Conservation (phyloP, 2,888 invertebrate species). For the Gisinianus flammeolus region DNA sequence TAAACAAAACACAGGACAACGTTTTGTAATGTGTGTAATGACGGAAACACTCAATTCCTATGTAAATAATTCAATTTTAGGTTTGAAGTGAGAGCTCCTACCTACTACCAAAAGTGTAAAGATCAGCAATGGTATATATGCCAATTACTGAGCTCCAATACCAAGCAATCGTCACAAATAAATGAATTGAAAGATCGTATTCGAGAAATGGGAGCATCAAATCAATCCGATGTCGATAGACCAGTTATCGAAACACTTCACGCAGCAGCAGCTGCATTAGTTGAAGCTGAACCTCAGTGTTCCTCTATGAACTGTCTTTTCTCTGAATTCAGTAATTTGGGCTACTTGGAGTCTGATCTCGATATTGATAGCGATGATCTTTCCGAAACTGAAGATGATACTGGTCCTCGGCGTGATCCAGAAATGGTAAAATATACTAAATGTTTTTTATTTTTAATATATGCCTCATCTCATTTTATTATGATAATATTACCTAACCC, state of each 20-base stretch:
- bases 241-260: conserved; percentile 19
- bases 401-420: not conserved
- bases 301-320: conserved; percentile 18
- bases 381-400: conserved; percentile 36
- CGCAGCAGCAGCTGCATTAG: not conserved
- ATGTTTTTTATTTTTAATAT: not conserved
- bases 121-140: conserved; percentile 93
- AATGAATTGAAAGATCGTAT: conserved; percentile 77
- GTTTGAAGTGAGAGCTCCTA: conserved; percentile 78
- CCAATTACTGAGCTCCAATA: conserved; percentile 67
- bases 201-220: conserved; percentile 4
- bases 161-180: conserved; percentile 77
- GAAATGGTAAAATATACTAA: not conserved
- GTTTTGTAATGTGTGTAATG: not conserved
- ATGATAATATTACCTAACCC: no score
- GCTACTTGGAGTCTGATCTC: conserved; percentile 18
- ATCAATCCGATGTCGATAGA: not conserved
- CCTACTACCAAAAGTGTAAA: conserved; percentile 89
- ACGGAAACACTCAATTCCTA: no score
- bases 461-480: not conserved
- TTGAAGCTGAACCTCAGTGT: conserved; percentile 26
- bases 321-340: conserved; percentile 3
- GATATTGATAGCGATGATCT: conserved; percentile 42
- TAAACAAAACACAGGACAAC: not conserved
- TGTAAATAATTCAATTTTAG: conserved; percentile 21